Evolutionary conservation across 2,888 invertebrate species (phyloP).

Genomic region (Invenusta paracnida): DNA sequence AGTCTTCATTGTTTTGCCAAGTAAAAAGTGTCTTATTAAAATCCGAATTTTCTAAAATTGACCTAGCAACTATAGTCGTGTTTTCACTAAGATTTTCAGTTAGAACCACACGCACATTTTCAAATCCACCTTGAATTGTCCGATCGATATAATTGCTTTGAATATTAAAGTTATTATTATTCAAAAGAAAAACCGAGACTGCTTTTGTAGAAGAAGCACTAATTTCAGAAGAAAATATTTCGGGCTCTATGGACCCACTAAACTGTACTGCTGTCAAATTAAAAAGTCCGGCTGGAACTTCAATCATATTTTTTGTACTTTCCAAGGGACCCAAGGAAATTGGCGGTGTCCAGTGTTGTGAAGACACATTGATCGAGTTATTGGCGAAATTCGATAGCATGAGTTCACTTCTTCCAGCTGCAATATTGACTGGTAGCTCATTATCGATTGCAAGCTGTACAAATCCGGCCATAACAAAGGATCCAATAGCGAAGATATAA

Average conservation of each 20-base stretch:
- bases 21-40: no score
- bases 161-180: no score
- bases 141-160: no score
- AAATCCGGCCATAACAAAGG: constrained; percentile 47
- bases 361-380: background rate
- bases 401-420: background rate
- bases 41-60: no score
- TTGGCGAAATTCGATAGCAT: background rate
- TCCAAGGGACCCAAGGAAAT: background rate
- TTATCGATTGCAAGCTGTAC: constrained; percentile 47
- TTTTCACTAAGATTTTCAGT: no score
- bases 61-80: no score
- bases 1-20: no score
- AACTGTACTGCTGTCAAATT: background rate
- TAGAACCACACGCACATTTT: no score
- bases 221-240: background rate
- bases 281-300: background rate
- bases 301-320: background rate
- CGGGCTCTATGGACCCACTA: background rate
- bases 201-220: no score
- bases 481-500: constrained; percentile 46
- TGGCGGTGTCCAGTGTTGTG: background rate
- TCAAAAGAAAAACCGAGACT: no score
- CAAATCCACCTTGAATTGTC: no score
- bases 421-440: background rate